Conservation (phyloP, 2,113 vertebrate genomes). For the Peromyscus californicus region DNA sequence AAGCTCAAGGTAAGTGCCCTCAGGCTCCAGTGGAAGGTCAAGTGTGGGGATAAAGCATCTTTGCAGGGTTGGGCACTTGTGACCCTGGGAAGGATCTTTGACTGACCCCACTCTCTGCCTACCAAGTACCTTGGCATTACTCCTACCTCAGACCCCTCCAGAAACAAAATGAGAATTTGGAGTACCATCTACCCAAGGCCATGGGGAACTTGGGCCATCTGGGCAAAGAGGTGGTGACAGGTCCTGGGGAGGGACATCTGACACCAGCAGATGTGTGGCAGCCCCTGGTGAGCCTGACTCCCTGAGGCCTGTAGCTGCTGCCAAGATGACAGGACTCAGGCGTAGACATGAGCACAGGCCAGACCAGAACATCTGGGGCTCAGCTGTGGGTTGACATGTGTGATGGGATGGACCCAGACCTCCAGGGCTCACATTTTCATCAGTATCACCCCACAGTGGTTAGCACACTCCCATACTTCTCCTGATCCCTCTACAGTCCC, state of each 20-base stretch:
- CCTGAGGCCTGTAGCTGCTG: not conserved
- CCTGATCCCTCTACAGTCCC: fast-evolving
- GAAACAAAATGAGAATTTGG: not conserved
- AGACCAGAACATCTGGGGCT: not conserved
- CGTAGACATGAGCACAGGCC: fast-evolving
- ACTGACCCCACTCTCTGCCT: not conserved
- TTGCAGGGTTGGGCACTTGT: not conserved
- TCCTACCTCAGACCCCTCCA: not conserved
- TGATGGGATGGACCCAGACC: fast-evolving
- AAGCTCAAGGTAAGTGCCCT: slow-evolving; percentile 92
- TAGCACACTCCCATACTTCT: fast-evolving
- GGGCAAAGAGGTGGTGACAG: not conserved
- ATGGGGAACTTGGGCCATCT: not conserved
- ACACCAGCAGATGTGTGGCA: no score
- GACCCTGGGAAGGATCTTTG: not conserved
- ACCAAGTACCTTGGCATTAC: not conserved
- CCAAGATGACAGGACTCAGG: not conserved
- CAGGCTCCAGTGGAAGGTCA: fast-evolving
- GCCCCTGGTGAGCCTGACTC: not conserved
- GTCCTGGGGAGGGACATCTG: not conserved
- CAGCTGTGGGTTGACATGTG: not conserved
- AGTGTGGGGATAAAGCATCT: fast-evolving
- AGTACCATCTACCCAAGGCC: fast-evolving
- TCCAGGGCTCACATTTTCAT: not conserved
- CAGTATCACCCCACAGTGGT: fast-evolving